phyloP scores from a whole-genome alignment of 2,113 vertebrate species.

The Typhlomys cinereus region DNA sequence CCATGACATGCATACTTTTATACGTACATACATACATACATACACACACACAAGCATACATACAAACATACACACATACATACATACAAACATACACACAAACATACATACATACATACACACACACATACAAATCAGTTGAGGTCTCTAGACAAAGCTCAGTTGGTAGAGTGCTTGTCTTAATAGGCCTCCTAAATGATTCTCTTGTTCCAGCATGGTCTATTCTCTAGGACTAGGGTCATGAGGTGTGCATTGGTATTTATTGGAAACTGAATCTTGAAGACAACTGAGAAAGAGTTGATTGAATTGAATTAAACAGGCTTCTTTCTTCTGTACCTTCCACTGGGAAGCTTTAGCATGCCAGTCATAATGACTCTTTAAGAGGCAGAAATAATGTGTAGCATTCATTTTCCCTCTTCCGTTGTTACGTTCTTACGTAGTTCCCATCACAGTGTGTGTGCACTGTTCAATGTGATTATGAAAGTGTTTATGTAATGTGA shows the following conservation, averaged over 20 bases:
- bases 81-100: too few relatives aligned
- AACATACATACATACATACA: too few relatives aligned
- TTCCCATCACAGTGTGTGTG: not conserved
- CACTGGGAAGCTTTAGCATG: not conserved
- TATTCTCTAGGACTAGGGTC: not conserved
- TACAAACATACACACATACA: too few relatives aligned
- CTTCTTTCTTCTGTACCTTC: not conserved
- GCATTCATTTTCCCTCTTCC: not conserved
- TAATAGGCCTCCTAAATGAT: not conserved
- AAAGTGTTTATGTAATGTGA: not conserved
- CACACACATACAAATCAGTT: too few relatives aligned
- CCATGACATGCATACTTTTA: too few relatives aligned
- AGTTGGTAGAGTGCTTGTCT: not conserved
- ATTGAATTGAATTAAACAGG: not conserved
- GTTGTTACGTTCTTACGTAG: not conserved
- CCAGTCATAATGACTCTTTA: not conserved
- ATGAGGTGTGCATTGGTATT: not conserved
- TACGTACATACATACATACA: too few relatives aligned
- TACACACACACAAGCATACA: too few relatives aligned
- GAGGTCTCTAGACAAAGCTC: not conserved
- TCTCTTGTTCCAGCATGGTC: constrained; percentile 43
- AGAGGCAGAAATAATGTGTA: not conserved
- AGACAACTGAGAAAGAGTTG: not conserved
- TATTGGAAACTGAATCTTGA: constrained; percentile 15
- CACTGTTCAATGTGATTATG: not conserved